These are phyloP conservation scores for Choristoneura rosaceana DNA, from an alignment of 2,888 invertebrate genomes.

Conservation along the genomic window DNA sequence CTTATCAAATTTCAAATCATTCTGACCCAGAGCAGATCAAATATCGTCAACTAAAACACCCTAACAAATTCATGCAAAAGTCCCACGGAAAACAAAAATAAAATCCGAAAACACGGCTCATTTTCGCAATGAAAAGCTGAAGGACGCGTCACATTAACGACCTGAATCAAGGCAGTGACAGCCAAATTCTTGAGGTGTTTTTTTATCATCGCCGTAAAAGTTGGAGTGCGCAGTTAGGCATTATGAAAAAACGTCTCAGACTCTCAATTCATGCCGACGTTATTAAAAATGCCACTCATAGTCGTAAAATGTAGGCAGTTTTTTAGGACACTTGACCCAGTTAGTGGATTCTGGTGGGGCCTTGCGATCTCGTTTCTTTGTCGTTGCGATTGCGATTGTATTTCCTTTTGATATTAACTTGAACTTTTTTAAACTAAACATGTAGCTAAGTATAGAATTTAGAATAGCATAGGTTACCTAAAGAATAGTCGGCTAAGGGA, in stretches of 20 bases:
- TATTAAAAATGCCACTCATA: conserved; percentile 40
- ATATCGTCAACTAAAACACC: neutral
- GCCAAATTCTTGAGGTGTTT: conserved; percentile 40
- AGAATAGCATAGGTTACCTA: no score
- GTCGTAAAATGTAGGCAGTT: conserved; percentile 40
- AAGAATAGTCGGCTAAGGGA: no score
- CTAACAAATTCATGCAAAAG: neutral
- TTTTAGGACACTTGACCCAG: conserved; percentile 34
- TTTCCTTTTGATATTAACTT: no score
- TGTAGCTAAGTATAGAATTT: no score
- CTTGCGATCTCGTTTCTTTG: conserved; percentile 9
- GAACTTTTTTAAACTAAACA: no score
- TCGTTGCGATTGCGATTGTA: neutral
- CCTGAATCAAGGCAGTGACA: conserved; percentile 19
- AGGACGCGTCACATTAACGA: conserved; percentile 9
- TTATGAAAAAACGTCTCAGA: conserved; percentile 38
- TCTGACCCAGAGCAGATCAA: no score
- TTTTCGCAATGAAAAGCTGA: conserved; percentile 23
- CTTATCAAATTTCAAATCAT: no score
- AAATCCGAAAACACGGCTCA: conserved; percentile 13
- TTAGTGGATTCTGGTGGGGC: conserved; percentile 7
- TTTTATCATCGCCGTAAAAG: conserved; percentile 34
- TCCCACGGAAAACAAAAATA: neutral
- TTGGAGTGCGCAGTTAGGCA: conserved; percentile 34
- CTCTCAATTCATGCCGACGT: conserved; percentile 32